Percentiles rank a stretch among this genome's conserved stretches.
These are phyloP conservation scores for Beroe ovata DNA, from an alignment of 37 sponge, comb jelly and placozoan genomes.

Conservation along the genomic window DNA sequence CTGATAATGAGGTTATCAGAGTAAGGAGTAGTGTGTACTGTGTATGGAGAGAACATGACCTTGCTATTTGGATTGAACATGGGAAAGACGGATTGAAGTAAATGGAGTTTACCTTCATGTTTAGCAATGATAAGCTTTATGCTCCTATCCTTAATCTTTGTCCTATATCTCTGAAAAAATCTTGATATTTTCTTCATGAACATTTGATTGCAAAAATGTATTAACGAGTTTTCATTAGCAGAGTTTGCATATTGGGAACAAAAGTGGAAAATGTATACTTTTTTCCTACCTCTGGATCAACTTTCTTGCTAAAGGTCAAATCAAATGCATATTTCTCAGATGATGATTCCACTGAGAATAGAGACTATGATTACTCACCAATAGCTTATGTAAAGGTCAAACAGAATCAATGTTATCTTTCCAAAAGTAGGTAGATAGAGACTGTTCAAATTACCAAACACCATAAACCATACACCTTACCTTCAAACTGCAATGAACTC, in stretches of 20 bases:
- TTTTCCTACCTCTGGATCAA: slow-evolving; percentile 19
- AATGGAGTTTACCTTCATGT: not conserved
- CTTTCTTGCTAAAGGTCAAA: slow-evolving; percentile 18
- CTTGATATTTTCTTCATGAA: too few relatives aligned
- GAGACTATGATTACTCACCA: too few relatives aligned
- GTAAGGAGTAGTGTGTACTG: too few relatives aligned
- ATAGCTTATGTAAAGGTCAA: too few relatives aligned
- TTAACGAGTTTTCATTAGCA: too few relatives aligned
- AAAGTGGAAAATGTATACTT: not conserved
- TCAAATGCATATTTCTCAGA: slow-evolving; percentile 21
- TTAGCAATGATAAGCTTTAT: slow-evolving; percentile 43
- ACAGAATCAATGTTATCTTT: too few relatives aligned
- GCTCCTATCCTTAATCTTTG: slow-evolving; percentile 42
- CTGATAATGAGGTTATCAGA: not conserved
- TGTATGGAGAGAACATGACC: too few relatives aligned
- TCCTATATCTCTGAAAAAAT: slow-evolving; percentile 26
- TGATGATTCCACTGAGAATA: slow-evolving; percentile 28
- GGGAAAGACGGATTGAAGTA: not conserved
- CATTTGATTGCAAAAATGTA: too few relatives aligned
- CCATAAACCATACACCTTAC: slow-evolving; percentile 4
- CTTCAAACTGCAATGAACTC: slow-evolving; percentile 16
- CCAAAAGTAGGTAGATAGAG: too few relatives aligned
- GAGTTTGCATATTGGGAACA: not conserved
- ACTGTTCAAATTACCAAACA: not conserved
- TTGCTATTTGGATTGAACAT: not conserved